Percentiles rank a stretch among this genome's conserved stretches.
Evolutionary conservation across 2,113 vertebrate species (phyloP).

Genomic region (Protobothrops mucrosquamatus): DNA sequence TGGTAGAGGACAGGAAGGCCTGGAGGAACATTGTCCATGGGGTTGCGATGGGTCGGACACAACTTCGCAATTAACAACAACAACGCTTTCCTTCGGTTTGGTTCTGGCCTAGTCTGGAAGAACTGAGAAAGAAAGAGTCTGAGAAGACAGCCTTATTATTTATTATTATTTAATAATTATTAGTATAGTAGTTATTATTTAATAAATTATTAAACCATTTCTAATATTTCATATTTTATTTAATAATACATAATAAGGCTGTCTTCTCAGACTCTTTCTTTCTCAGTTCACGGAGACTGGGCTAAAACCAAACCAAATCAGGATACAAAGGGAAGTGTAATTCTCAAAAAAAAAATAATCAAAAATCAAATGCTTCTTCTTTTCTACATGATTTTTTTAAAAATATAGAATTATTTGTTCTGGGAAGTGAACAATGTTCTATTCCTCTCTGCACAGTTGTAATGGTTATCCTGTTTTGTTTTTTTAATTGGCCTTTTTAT

Average conservation of each 20-base stretch:
- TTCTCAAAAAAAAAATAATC: background rate
- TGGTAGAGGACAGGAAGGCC: no score
- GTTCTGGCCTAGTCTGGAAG: background rate
- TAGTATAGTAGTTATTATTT: no score
- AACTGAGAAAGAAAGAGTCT: background rate
- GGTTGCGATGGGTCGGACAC: no score
- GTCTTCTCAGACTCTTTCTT: background rate
- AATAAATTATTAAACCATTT: background rate
- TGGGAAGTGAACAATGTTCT: background rate
- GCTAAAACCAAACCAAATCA: background rate
- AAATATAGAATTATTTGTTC: background rate
- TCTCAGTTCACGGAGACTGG: background rate
- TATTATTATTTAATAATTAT: no score
- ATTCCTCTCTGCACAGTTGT: background rate
- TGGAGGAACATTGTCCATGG: no score
- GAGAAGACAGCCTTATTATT: no score
- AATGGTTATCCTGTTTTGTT: background rate
- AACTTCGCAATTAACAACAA: no score
- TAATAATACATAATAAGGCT: background rate
- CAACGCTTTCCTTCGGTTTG: background rate
- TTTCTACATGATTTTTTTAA: background rate
- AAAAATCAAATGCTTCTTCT: background rate
- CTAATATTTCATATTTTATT: background rate
- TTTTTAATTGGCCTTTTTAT: background rate
- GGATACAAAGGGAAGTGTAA: no score